phyloP scores from a whole-genome alignment of 2,888 invertebrate species.

The Venustoraphidia nigricollis region DNA sequence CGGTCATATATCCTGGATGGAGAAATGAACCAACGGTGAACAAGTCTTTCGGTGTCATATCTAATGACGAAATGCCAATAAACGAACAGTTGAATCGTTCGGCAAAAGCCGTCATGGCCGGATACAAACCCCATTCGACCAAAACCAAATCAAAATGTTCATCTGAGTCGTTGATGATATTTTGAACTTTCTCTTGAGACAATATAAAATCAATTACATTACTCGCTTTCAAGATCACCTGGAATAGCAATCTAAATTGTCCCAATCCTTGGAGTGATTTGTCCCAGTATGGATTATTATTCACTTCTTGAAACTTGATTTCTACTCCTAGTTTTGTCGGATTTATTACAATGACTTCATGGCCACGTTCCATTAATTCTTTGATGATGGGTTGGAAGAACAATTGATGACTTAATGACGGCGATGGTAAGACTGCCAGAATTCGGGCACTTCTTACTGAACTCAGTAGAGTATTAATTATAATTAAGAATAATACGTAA shows the following conservation, averaged over 20 bases:
- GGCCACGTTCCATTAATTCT: slow-evolving; percentile 28
- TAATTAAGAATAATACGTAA: too few relatives aligned
- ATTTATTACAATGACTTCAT: slow-evolving; percentile 28
- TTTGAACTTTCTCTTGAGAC: slow-evolving; percentile 5
- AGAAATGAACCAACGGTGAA: too few relatives aligned
- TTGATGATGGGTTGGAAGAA: slow-evolving; percentile 27
- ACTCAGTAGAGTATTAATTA: too few relatives aligned
- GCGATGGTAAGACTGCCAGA: slow-evolving; percentile 26
- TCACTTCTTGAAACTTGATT: too few relatives aligned
- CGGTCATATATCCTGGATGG: too few relatives aligned
- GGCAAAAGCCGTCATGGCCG: slow-evolving; percentile 32
- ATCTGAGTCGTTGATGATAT: slow-evolving; percentile 21
- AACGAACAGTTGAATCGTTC: slow-evolving; percentile 37
- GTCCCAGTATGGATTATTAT: neutral
- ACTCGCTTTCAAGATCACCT: slow-evolving; percentile 10
- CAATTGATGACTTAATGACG: slow-evolving; percentile 32
- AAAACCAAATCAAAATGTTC: slow-evolving; percentile 39
- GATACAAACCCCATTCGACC: slow-evolving; percentile 33
- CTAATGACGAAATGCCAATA: slow-evolving; percentile 34
- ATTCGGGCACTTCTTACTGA: slow-evolving; percentile 20
- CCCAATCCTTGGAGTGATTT: slow-evolving; percentile 13
- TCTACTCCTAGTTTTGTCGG: too few relatives aligned
- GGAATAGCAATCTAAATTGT: slow-evolving; percentile 9
- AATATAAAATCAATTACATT: neutral
- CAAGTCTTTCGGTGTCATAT: slow-evolving; percentile 8